These are phyloP conservation scores for Leptopilina clavipes DNA, from an alignment of 1,140 invertebrate genomes.

Conservation along the genomic window DNA sequence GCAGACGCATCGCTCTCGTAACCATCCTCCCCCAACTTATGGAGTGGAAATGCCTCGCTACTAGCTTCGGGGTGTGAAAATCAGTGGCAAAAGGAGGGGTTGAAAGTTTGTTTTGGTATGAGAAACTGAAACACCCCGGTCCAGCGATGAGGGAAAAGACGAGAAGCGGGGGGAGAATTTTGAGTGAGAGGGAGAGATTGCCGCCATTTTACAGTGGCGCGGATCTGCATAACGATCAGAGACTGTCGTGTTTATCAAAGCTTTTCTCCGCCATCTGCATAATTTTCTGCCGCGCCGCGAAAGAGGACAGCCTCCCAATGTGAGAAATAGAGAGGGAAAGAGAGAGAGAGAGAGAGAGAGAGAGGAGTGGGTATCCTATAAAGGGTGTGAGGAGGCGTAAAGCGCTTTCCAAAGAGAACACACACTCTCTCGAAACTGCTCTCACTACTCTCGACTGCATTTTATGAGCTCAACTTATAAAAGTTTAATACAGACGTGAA, in stretches of 20 bases:
- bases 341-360: conserved; percentile 39
- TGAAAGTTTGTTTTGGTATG: conserved; percentile 36
- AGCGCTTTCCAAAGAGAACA: conserved; percentile 43
- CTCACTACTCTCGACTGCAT: conserved; percentile 58
- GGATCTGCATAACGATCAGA: conserved; percentile 76
- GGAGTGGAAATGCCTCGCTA: conserved; percentile 58
- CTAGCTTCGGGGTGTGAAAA: conserved; percentile 70
- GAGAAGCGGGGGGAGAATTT: conserved; percentile 31
- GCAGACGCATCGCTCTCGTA: conserved; percentile 54
- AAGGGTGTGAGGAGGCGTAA: conserved; percentile 29
- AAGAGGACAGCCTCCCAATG: conserved; percentile 23
- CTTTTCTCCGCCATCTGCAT: conserved; percentile 75
- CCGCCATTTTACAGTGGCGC: conserved; percentile 74
- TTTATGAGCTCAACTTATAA: conserved; percentile 72
- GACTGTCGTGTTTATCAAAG: conserved; percentile 76
- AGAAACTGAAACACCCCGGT: conserved; percentile 54
- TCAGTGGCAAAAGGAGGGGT: conserved; percentile 61
- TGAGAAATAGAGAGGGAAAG: conserved; percentile 40
- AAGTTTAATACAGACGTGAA: conserved; percentile 60
- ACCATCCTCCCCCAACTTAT: conserved; percentile 53
- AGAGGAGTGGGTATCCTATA: conserved; percentile 40
- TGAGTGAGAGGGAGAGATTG: conserved; percentile 69
- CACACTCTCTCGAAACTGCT: conserved; percentile 42
- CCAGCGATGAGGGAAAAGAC: conserved; percentile 45
- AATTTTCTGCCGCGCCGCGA: conserved; percentile 69